phyloP scores from a whole-genome alignment of 1,140 invertebrate genomes.

The Drosophila sucinea region DNA sequence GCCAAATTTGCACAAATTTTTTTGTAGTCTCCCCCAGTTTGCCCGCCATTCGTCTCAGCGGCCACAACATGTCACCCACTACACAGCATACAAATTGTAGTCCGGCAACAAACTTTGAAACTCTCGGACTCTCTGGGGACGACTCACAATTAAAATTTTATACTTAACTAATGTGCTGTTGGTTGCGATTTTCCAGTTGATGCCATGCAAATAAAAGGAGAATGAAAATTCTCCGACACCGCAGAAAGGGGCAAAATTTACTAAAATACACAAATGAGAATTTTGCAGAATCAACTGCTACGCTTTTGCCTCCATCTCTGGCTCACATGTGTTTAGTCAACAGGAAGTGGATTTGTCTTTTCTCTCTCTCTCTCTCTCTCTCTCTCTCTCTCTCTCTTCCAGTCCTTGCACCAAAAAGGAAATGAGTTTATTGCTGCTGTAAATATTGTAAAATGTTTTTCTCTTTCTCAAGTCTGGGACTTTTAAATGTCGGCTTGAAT shows the following conservation, averaged over 20 bases:
- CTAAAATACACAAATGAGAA: conserved; percentile 28
- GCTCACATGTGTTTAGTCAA: conserved; percentile 47
- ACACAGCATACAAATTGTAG: conserved; percentile 53
- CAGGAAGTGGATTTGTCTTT: conserved; percentile 44
- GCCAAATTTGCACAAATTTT: conserved; percentile 65
- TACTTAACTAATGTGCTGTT: conserved; percentile 62
- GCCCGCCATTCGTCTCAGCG: not conserved
- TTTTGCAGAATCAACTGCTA: conserved; percentile 17
- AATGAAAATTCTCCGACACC: conserved; percentile 31
- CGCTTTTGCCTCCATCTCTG: not conserved
- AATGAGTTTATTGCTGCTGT: conserved; percentile 68
- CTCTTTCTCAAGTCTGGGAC: conserved; percentile 12
- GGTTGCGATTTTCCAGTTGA: conserved; percentile 43
- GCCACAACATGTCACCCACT: conserved; percentile 48
- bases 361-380: conserved; percentile 20
- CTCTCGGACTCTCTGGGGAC: conserved; percentile 15
- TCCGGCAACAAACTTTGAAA: conserved; percentile 15
- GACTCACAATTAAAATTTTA: conserved; percentile 59
- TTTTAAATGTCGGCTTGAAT: conserved; percentile 59
- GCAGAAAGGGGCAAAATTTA: conserved; percentile 34
- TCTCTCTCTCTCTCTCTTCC: conserved; percentile 10
- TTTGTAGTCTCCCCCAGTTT: conserved; percentile 1
- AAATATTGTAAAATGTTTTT: conserved; percentile 65
- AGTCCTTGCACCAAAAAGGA: conserved; percentile 24
- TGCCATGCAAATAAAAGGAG: conserved; percentile 33